Evolutionary conservation across 2,113 vertebrate genomes (phyloP), one percentile per base, ranked within the genome.

Genomic region (Dunckerocampus dactyliophorus): DNA sequence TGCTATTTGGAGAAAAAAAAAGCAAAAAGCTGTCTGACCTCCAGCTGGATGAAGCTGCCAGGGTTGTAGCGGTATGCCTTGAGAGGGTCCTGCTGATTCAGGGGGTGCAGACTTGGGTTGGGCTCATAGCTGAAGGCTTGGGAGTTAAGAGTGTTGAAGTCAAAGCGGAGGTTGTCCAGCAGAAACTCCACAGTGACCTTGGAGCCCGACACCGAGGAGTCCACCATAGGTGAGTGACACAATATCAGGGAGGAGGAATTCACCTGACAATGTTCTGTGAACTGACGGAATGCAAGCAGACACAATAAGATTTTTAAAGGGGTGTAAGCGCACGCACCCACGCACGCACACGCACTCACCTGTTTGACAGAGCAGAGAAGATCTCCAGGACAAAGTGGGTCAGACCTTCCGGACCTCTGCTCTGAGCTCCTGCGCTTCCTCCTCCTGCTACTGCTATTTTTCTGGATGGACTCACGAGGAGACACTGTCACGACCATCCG

Each of bases 11-110:
- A 9, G 11, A n/a, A n/a, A n/a, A n/a, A n/a, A n/a, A n/a, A n/a
- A n/a, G n/a, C n/a, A n/a, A n/a, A n/a, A n/a, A n/a, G 37, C 16
- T 47, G 19, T 46, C 45, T 79, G 22, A 98, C 97, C 95, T 99
- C 97, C 59, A 98, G 94, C 47, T 95, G 96, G 50, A 99, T 94
- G 87, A 98, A 94, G 4, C 96, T 98, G 62, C 97, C 95, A 0
- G 96, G 96, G 74, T 98, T 99, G 89, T 98, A 95, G 47, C 93
- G 92, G 86, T 95, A 98, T 0, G 93, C 94, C 28, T 88, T 88
- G 65, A 82, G 82, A 21, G 91, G 91, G 53, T 96, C 93, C 62
- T 93, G 92, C 0, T 91, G 85, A 79, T 94, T 97, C 52, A 98
- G 75, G 0, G 85, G 88, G 24, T 81, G 87, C 62, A 99, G 88